Percentiles rank a stretch among this genome's conserved stretches.
phyloP scores from a whole-genome alignment of 1,140 invertebrate genomes.

The Homalodisca vitripennis region DNA sequence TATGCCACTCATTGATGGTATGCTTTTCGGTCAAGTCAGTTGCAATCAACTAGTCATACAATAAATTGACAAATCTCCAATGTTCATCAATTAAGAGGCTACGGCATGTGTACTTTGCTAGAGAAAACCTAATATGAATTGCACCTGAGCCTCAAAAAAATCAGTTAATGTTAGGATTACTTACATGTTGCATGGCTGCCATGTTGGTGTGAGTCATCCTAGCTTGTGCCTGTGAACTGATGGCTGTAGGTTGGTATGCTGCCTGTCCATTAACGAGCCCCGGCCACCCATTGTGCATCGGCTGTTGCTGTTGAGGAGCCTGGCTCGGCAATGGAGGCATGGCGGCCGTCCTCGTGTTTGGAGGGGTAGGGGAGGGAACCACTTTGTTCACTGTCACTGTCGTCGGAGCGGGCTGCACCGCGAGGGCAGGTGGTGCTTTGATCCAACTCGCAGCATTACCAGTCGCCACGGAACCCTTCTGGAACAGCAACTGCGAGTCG shows the following conservation, averaged over 20 bases:
- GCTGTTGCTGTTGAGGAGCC: conserved; percentile 45
- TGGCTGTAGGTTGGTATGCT: conserved; percentile 48
- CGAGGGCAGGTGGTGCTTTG: conserved; percentile 35
- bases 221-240: not conserved
- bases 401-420: conserved; percentile 28
- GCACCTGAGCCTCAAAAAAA: no score
- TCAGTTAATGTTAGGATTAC: no score
- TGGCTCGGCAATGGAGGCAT: conserved; percentile 46
- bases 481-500: conserved; percentile 67
- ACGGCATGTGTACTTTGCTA: no score
- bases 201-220: conserved; percentile 6
- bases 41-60: no score
- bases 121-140: no score
- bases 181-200: no score
- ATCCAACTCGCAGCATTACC: conserved; percentile 34
- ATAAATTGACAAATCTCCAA: no score
- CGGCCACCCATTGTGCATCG: conserved; percentile 50
- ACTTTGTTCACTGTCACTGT: conserved; percentile 29
- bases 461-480: conserved; percentile 24
- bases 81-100: no score
- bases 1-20: no score
- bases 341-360: conserved; percentile 42
- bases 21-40: no score
- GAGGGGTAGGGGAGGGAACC: conserved; percentile 31
- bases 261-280: conserved; percentile 53